Base-by-base conservation (phyloP, 2,797 vertebrate genomes). In the Erpetoichthys calabaricus region DNA sequence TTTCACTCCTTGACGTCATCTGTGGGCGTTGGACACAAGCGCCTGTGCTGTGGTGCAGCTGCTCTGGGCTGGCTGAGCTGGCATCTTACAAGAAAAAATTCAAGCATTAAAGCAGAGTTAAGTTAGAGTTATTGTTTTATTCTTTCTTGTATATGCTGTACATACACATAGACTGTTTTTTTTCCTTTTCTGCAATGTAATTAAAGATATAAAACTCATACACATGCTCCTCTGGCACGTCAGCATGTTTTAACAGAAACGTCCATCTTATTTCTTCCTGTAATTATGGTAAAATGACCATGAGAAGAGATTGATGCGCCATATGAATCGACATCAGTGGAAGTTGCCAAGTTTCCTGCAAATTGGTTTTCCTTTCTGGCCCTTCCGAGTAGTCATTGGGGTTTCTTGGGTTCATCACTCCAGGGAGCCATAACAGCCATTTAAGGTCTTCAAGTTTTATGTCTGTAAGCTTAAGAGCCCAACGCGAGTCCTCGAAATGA, bases 391-490 rank as follows among this genome's bases (percentile, higher is more conserved):
- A 66, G 68, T 77, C 75, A 74, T 77, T 76, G 73, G 25, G 43
- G 72, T 77, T 86, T 80, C 79, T 73, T 63, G 82, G 83, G 81
- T 80, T 78, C 78, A 79, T 80, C 82, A 76, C 90, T 82, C 72
- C 60, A 62, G 90, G 89, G 91, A 91, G 78, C 75, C 55, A 65
- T 89, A 84, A 88, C 66, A 66, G 75, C 81, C 73, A 68, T 87
- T 82, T 80, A 85, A 89, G 84, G 80, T 73, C 81, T 81, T 82
- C 87, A 87, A 89, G 88, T 83, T 83, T 85, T 81, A 74, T 55
- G 71, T 82, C 83, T 87, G 86, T 75, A 83, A 82, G 83, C 82
- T 80, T 87, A 84, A 87, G 79, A 81, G 84, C 87, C 88, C 78
- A 67, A 81, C 86, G 79, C 58, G 75, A 90, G 84, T 80, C 83